phyloP scores from a whole-genome alignment of 2,888 invertebrate species.

The Campoletis raptor region DNA sequence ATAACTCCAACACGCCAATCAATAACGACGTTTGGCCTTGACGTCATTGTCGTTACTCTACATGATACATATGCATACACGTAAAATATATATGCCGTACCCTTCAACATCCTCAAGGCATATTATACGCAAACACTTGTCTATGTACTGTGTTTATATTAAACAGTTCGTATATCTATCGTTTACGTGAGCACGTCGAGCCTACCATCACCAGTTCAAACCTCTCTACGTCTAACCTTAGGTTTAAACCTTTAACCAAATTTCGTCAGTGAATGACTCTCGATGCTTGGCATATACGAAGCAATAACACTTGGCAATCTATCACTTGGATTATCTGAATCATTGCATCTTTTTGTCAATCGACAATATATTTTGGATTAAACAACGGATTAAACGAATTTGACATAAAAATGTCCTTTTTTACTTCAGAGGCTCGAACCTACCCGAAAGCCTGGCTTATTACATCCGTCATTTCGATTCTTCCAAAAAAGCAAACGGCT shows the following conservation, averaged over 20 bases:
- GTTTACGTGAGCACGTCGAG: conserved; percentile 40
- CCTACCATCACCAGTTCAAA: conserved; percentile 45
- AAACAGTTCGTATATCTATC: neutral
- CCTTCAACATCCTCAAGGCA: conserved; percentile 18
- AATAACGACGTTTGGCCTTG: conserved; percentile 76
- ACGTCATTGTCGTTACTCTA: conserved; percentile 70
- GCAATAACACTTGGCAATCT: neutral
- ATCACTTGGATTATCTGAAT: neutral
- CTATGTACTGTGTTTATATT: neutral
- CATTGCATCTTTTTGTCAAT: neutral
- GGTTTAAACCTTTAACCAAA: conserved; percentile 44
- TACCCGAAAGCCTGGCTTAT: too few species aligned
- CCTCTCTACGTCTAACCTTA: conserved; percentile 36
- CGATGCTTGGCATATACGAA: neutral
- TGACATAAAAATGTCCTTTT: neutral
- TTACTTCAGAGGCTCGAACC: neutral
- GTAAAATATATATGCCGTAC: conserved; percentile 23
- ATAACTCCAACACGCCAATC: conserved; percentile 83
- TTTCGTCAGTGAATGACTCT: conserved; percentile 49
- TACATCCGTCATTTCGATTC: too few species aligned
- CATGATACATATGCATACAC: conserved; percentile 66
- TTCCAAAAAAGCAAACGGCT: too few species aligned
- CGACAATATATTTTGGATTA: neutral
- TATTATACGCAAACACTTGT: conserved; percentile 2
- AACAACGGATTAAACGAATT: neutral